phyloP scores from a whole-genome alignment of 2,888 invertebrate genomes.

The Podotricha telesiphe region DNA sequence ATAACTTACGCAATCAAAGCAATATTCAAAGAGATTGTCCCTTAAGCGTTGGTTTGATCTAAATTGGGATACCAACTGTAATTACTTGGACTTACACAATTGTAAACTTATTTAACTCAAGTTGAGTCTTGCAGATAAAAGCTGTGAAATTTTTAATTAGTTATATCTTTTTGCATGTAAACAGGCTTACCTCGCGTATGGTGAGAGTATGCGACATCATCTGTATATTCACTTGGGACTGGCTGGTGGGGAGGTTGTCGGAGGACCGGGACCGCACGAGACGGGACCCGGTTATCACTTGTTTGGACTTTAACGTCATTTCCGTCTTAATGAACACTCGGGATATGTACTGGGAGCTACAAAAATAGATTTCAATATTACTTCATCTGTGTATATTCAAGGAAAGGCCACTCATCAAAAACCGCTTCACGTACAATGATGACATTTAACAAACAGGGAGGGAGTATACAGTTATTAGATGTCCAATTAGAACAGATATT shows the following conservation, averaged over 20 bases:
- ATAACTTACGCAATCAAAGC: background rate
- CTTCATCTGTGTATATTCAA: background rate
- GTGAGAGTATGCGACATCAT: constrained; percentile 97
- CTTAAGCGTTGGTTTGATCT: constrained; percentile 10
- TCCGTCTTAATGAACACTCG: constrained; percentile 96
- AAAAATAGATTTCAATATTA: constrained; percentile 21
- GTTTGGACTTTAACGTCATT: constrained; percentile 95
- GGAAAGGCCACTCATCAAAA: no score
- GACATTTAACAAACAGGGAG: no score
- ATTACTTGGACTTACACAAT: constrained; percentile 2
- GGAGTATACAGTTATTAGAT: no score
- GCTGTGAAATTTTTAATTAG: constrained; percentile 6
- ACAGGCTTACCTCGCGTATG: constrained; percentile 93
- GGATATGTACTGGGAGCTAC: constrained; percentile 95
- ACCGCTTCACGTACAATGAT: no score
- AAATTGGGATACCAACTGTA: constrained; percentile 13
- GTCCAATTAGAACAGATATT: no score
- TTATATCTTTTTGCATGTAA: background rate
- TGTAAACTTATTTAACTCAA: constrained; percentile 5
- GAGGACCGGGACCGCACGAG: constrained; percentile 92
- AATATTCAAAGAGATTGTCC: background rate
- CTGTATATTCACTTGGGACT: constrained; percentile 96
- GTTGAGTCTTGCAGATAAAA: background rate
- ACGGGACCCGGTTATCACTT: constrained; percentile 90
- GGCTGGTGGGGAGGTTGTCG: constrained; percentile 95